Base-by-base conservation (phyloP, 2,113 vertebrate species). In the Odobenus rosmarus region DNA sequence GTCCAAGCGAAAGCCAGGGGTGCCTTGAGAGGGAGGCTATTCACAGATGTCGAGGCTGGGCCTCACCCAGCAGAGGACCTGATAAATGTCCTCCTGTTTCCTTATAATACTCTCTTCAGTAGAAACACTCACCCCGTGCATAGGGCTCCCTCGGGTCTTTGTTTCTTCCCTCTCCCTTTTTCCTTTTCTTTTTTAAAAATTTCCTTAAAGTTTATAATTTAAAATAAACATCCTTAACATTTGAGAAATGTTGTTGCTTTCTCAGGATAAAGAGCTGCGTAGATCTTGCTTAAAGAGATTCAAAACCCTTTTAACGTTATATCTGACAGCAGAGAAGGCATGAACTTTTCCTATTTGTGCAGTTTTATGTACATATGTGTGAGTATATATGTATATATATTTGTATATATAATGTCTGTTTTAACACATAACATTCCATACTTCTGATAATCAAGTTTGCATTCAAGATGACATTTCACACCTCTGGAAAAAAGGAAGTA, bases 361-460 rank as follows among this genome's bases (percentile, higher is more conserved):
- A 92, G 96, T 42, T 91, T 53, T 96, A 95, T 2, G 74, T 88
- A 82, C 96, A 97, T 85, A 74, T 80, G 92, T 96, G 94, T 96
- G 19, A 2, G 26, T 61, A 3, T 0, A 76, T 62, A 49, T 61
- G 67, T 90, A 39, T 96, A 77, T 93, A 71, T 93, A 76, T 74
- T 72, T 96, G 51, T 80, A 84, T 69, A 16, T 42, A 76, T 64
- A 21, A 80, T 92, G 53, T 88, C 72, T 0, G 0, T n/a, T 77
- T 62, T 2, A 88, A 95, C 64, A 80, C 3, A 0, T 95, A 82
- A n/a, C 33, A 95, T 77, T 49, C 0, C 0, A 39, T 81, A 69
- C 71, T 93, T 72, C 71, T 69, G 39, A 31, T 10, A 59, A 89
- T 13, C 36, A 39, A 92, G 49, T 71, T 39, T 71, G 82, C 76